phyloP scores from a whole-genome alignment of 2,888 invertebrate genomes.

The Aleiodes testaceus region DNA sequence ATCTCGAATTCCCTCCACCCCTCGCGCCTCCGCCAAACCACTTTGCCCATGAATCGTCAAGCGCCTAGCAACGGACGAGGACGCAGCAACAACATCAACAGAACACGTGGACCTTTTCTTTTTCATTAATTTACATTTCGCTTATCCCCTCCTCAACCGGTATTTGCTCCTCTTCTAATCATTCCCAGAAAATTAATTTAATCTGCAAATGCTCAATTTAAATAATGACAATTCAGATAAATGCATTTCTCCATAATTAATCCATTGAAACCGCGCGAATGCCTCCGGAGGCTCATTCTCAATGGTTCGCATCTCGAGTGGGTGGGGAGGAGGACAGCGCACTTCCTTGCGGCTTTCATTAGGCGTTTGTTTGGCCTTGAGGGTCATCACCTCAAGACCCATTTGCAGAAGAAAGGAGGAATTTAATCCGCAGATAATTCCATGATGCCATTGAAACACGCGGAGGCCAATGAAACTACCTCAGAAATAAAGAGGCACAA shows the following conservation, averaged over 20 bases:
- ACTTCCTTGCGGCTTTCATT: constrained; percentile 1
- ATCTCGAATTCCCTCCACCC: background rate
- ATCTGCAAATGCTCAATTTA: constrained; percentile 2
- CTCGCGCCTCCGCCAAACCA: constrained; percentile 14
- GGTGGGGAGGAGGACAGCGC: background rate
- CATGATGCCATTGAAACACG: background rate
- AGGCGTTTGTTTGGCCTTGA: constrained; percentile 26
- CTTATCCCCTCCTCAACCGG: background rate
- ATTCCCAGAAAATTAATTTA: no score
- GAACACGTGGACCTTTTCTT: constrained; percentile 62
- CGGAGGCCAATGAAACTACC: background rate
- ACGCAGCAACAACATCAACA: constrained; percentile 65
- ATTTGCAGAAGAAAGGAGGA: background rate
- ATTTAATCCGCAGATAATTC: background rate
- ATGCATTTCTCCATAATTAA: constrained; percentile 4
- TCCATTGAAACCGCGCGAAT: background rate
- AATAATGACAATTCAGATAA: no score
- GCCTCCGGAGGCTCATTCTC: constrained; percentile 2
- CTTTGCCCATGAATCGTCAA: constrained; percentile 7
- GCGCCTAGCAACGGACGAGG: constrained; percentile 54
- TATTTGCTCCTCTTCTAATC: constrained; percentile 23
- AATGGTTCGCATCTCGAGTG: background rate
- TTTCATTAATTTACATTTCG: background rate
- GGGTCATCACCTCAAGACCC: constrained; percentile 13
- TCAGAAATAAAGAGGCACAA: no score